Evolutionary conservation across 2,888 invertebrate genomes (phyloP), one percentile per base, ranked within the genome.

Genomic region (Plutella xylostella): DNA sequence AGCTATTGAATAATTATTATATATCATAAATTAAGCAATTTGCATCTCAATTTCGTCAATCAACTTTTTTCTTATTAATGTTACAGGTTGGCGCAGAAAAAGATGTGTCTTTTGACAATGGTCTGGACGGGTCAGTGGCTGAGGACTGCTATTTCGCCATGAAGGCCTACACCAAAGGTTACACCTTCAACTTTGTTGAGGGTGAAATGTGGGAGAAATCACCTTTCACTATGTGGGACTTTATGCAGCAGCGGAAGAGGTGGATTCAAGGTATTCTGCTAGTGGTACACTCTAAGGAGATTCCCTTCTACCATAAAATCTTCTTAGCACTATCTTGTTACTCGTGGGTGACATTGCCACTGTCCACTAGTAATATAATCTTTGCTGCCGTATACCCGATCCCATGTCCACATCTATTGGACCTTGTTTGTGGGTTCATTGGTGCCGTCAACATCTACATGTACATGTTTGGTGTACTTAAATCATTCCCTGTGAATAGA

Each of bases 191-290:
- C 69, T 98, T 97, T 76, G 90, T 98, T 53, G 97, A 98, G 71
- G 97, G 98, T 41, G 98, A 98, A 82, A 97, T 98, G 97, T 97
- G 97, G 92, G 98, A 98, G 70, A 97, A 98, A 68, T 96, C 96
- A 5, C 97, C 98, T 3, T 98, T 98, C 71, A 94, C 95, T 2
- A 77, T 98, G 25, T 91, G 92, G 89, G 98, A 98, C 72, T 96
- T 98, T 63, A 88, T 98, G 55, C 97, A 97, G 71, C 98, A 98
- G 67, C 87, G 98, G 47, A 98, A 98, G 70, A 88, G 98, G 44
- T 98, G 98, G 98, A 88, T 98, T 44, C 94, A 95, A 84, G 96
- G 95, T 65, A 95, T 96, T 58, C 86, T 94, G 18, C 83, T 96
- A 50, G 95, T 95, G 18, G 94, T 95, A 39, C 94, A 95, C 74